Evolutionary conservation across 2,888 invertebrate genomes (phyloP), one percentile per base, ranked within the genome.

Genomic region (Chymomyza amoena): DNA sequence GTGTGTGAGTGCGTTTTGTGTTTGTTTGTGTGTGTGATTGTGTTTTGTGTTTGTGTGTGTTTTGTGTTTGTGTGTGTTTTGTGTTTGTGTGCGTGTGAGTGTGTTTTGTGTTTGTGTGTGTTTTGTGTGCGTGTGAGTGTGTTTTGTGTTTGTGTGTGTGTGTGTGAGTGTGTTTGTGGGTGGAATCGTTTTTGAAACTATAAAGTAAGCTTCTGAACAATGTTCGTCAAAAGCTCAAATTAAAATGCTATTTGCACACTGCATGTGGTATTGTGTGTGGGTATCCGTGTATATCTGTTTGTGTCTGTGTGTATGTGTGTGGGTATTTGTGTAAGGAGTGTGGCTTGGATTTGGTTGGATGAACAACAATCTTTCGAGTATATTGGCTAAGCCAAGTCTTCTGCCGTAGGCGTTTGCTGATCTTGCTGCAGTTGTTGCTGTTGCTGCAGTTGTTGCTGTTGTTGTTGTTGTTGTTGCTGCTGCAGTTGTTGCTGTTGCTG

Each of bases 361-460:
- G 71, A 64, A 71, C 69, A 69, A 73, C 45, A 32, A 64, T 66
- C 64, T 69, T 70, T 72, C 6, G 54, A 15, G 54, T 54, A 1
- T 32, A 32, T 32, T 7, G 6, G 32, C 32, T 7, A 32, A 9
- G 9, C 6, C 32, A 32, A 32, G 2, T 32, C 3, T 3, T 32
- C 25, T 25, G 25, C 25, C 25, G 4, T 3, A 25, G 25, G 25
- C 25, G 25, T 4, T 25, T 25, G 25, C 25, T 25, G 25, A 25
- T 25, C 25, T 25, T 25, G 25, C 2, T 20, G 20, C 20, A 20
- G 20, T 20, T 20, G 20, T 20, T 20, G 20, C 20, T 20, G 20
- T 3, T 25, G 25, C 25, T 25, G n/a, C n/a, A n/a, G n/a, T n/a
- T n/a, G n/a, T n/a, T n/a, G n/a, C n/a, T n/a, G n/a, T n/a, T n/a